A percentile compares a stretch with the other conserved stretches of the same genome.
Conservation (phyloP, 2,888 invertebrate species). For the Punctoribates punctum region DNA sequence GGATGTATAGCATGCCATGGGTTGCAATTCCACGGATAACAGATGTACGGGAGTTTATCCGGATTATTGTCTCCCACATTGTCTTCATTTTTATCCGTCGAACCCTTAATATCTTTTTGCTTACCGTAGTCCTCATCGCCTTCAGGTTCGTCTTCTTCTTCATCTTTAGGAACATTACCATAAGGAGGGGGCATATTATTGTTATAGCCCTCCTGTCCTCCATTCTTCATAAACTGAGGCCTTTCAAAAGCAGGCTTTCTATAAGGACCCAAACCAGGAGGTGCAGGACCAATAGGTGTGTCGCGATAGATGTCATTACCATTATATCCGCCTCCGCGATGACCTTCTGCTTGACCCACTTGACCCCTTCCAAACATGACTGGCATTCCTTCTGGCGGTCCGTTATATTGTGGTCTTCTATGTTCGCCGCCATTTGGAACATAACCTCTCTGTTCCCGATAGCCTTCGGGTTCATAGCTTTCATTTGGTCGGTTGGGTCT, state of each 20-base stretch:
- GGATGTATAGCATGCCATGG: slow-evolving; percentile 21
- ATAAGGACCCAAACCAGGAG: not conserved
- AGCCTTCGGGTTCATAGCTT: not conserved
- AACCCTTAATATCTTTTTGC: not conserved
- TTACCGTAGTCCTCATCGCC: not conserved
- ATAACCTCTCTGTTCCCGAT: not conserved
- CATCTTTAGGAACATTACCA: not conserved
- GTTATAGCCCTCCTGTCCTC: too few species aligned
- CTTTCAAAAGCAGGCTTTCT: slow-evolving; percentile 4
- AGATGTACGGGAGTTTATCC: not conserved
- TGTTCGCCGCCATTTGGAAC: not conserved
- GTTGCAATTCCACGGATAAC: slow-evolving; percentile 30
- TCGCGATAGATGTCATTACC: not conserved
- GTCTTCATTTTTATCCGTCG: not conserved
- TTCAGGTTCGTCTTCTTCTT: not conserved
- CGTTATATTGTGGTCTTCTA: not conserved
- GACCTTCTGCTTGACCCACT: not conserved
- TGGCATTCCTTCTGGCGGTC: not conserved
- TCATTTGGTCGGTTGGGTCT: not conserved
- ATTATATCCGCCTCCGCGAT: not conserved
- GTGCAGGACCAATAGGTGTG: not conserved
- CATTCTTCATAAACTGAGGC: not conserved
- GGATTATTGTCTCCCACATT: not conserved
- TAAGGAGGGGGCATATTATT: not conserved
- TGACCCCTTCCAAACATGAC: not conserved